Conservation (phyloP, 2,797 vertebrate genomes). For the Arnoldichthys spilopterus region DNA sequence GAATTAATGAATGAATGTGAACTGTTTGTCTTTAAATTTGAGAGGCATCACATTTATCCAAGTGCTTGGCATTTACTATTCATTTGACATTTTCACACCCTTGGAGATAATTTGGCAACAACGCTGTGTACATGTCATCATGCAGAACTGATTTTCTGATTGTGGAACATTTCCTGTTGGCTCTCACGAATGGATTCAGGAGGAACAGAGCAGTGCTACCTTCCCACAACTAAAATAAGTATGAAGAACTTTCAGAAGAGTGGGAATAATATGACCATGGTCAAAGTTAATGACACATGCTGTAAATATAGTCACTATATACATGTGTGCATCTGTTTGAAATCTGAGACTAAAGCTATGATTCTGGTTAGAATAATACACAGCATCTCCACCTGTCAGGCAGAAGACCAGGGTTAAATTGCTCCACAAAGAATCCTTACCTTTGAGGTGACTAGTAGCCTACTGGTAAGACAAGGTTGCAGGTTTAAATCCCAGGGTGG, state of each 20-base stretch:
- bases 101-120: not conserved
- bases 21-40: not conserved
- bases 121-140: not conserved
- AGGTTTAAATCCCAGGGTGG: too few relatives aligned
- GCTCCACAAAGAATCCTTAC: too few relatives aligned
- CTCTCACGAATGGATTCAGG: not conserved
- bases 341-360: not conserved
- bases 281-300: not conserved
- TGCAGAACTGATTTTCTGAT: slow-evolving; percentile 4
- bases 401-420: too few relatives aligned
- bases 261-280: not conserved
- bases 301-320: not conserved
- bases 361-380: not conserved
- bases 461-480: too few relatives aligned
- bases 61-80: not conserved
- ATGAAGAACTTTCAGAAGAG: not conserved
- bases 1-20: not conserved
- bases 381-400: too few relatives aligned
- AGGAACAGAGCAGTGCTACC: not conserved
- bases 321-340: not conserved
- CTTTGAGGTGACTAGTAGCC: too few relatives aligned
- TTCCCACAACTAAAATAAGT: not conserved
- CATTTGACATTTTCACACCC: not conserved
- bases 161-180: not conserved
- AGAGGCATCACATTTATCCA: not conserved